These are phyloP conservation scores for Drosophila merina DNA, from an alignment of 2,888 invertebrate species.

Conservation along the genomic window DNA sequence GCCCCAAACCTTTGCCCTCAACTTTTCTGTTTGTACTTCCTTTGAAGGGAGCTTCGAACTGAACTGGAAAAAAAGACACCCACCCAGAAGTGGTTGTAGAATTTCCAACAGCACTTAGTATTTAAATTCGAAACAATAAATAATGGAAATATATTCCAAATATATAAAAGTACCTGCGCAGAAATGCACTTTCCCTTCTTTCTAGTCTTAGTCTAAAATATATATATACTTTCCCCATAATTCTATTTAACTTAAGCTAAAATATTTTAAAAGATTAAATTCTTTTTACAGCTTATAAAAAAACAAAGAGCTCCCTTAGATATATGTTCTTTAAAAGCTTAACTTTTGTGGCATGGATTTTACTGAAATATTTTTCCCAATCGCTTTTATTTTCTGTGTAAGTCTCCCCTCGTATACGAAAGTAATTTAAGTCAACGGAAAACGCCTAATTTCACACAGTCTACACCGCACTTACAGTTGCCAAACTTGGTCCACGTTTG, in stretches of 20 bases:
- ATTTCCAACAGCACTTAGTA: neutral
- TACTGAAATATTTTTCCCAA: too few species aligned
- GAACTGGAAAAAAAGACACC: conserved; percentile 15
- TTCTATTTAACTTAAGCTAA: too few species aligned
- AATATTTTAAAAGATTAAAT: neutral
- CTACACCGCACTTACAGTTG: conserved; percentile 25
- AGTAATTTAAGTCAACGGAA: conserved; percentile 32
- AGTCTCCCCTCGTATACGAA: conserved; percentile 6
- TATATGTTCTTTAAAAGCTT: too few species aligned
- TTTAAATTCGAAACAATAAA: neutral
- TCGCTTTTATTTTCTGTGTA: neutral
- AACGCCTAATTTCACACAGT: conserved; percentile 35
- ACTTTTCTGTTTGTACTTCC: conserved; percentile 30
- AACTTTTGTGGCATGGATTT: too few species aligned
- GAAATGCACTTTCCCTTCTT: neutral
- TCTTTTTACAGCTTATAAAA: neutral
- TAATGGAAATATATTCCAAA: neutral
- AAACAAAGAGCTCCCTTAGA: too few species aligned
- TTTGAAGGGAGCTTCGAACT: conserved; percentile 20
- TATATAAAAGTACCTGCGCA: neutral
- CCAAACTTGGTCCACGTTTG: conserved; percentile 20
- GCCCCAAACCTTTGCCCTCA: neutral
- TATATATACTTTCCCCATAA: too few species aligned
- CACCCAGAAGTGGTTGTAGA: conserved; percentile 14
- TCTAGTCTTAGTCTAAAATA: too few species aligned